Percentiles rank a stretch among this genome's conserved stretches.
These are phyloP conservation scores for Drosophila rhopaloa DNA, from an alignment of 1,140 invertebrate genomes.

Conservation along the genomic window DNA sequence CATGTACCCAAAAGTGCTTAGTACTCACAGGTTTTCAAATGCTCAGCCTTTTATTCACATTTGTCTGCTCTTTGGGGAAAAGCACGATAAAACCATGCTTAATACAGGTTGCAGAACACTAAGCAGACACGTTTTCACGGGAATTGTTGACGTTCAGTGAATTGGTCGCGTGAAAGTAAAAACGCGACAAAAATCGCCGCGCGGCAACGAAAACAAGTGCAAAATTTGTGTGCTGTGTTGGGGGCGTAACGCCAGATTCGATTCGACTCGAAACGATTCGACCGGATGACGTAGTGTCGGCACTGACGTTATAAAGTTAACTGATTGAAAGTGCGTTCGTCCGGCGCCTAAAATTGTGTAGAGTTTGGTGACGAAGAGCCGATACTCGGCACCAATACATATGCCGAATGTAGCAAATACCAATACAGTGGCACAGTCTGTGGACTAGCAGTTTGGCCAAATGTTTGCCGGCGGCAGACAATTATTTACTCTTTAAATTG, in stretches of 20 bases:
- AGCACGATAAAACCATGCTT: background rate
- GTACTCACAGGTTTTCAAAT: constrained; percentile 39
- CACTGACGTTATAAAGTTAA: constrained; percentile 76
- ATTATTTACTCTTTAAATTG: constrained; percentile 75
- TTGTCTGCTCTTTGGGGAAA: constrained; percentile 8
- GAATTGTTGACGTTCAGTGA: constrained; percentile 32
- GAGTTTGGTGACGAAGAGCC: constrained; percentile 69
- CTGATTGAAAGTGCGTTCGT: constrained; percentile 80
- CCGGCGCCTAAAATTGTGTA: constrained; percentile 77
- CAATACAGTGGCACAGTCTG: constrained; percentile 36
- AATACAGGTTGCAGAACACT: constrained; percentile 7
- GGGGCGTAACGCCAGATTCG: constrained; percentile 7
- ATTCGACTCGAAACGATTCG: constrained; percentile 21
- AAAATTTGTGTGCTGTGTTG: constrained; percentile 1
- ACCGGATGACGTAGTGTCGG: constrained; percentile 70
- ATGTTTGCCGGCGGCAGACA: constrained; percentile 59
- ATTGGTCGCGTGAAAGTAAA: constrained; percentile 64
- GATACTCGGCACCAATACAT: constrained; percentile 23
- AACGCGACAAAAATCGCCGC: constrained; percentile 39
- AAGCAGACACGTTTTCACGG: constrained; percentile 22
- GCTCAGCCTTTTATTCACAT: constrained; percentile 18
- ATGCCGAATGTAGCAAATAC: constrained; percentile 8
- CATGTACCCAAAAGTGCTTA: constrained; percentile 20
- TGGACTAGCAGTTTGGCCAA: constrained; percentile 49
- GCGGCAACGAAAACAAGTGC: constrained; percentile 25